Conservation (phyloP, 1,140 invertebrate species). For the Drosophila ficusphila region DNA sequence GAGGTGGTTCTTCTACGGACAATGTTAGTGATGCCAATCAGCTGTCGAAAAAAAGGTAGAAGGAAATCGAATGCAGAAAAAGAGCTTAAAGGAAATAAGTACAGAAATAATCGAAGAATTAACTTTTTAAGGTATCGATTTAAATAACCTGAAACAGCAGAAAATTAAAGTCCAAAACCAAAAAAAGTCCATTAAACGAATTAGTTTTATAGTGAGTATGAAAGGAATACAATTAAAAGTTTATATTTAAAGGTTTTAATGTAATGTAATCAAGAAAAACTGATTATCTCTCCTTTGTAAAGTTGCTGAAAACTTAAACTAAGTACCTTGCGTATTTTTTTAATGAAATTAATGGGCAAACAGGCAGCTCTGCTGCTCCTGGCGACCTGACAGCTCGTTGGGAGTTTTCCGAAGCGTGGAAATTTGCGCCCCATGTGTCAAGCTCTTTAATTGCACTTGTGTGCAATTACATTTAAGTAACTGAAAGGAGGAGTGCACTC, state of each 20-base stretch:
- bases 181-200: no score
- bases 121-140: no score
- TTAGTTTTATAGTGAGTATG: no score
- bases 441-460: constrained; percentile 75
- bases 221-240: no score
- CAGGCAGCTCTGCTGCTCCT: constrained; percentile 19
- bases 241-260: no score
- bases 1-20: not conserved
- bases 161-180: no score
- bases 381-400: constrained; percentile 18
- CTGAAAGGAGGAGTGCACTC: constrained; percentile 52
- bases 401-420: constrained; percentile 17
- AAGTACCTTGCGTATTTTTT: no score
- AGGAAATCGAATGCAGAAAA: not conserved
- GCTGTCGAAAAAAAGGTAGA: not conserved
- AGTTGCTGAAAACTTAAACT: constrained; percentile 4
- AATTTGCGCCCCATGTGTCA: constrained; percentile 47
- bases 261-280: no score
- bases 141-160: no score
- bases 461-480: constrained; percentile 74
- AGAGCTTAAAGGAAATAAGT: no score
- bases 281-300: no score
- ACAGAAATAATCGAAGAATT: no score
- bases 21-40: constrained; percentile 18
- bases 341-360: constrained; percentile 10